Conservation (phyloP, 1,140 invertebrate species). For the Neocloeon triangulifer region DNA sequence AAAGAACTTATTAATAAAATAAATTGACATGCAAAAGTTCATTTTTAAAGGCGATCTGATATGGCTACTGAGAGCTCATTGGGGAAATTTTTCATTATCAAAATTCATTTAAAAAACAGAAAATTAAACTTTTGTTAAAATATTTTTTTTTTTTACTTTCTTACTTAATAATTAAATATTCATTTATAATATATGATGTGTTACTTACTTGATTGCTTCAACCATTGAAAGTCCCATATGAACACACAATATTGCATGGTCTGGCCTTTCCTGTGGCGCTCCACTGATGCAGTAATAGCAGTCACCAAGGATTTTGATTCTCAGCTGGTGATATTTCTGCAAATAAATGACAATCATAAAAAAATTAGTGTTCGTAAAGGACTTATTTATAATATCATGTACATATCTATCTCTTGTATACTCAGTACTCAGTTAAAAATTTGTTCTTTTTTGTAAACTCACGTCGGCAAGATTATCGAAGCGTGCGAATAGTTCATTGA, state of each 20-base stretch:
- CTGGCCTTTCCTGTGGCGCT: conserved; percentile 62
- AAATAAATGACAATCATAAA: conserved; percentile 14
- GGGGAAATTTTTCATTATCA: no score
- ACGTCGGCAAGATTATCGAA: conserved; percentile 81
- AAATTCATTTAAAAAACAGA: no score
- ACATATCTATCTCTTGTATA: no score
- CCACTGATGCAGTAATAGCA: conserved; percentile 93
- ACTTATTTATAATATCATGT: no score
- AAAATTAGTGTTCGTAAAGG: no score
- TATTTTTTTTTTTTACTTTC: conserved; percentile 2
- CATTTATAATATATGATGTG: no score
- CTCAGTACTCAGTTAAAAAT: neutral
- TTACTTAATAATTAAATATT: no score
- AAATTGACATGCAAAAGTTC: no score
- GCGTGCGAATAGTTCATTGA: conserved; percentile 81
- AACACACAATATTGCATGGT: conserved; percentile 83
- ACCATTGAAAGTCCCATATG: conserved; percentile 94
- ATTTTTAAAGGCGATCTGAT: no score
- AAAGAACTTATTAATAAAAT: no score
- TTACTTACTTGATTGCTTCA: conserved; percentile 76
- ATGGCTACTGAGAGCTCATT: no score
- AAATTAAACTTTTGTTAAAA: no score
- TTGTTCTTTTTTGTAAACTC: conserved; percentile 13
- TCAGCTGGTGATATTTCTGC: conserved; percentile 76
- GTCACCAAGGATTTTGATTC: conserved; percentile 89